A percentile compares a stretch with the other conserved stretches of the same genome.
Conservation (phyloP, 92 coral and sea anemone species). For the Porites cylindrica region DNA sequence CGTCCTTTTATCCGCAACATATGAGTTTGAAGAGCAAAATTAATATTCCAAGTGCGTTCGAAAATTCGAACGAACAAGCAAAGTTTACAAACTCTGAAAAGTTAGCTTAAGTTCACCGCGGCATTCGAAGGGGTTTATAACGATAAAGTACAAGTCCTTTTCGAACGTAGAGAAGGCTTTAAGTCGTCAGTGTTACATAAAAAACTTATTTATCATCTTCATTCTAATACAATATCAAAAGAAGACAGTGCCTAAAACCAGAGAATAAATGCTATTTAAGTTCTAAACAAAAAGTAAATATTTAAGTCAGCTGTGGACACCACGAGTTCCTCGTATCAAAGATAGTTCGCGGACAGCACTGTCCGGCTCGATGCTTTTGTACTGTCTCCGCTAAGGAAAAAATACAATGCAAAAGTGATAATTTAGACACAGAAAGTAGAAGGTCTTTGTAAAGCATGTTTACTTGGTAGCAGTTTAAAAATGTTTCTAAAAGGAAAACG, state of each 20-base stretch:
- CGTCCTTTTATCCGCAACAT: conserved; percentile 1
- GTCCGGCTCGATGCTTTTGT: not conserved
- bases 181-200: not conserved
- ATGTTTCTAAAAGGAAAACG: not conserved
- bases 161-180: not conserved
- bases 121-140: not conserved
- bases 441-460: conserved; percentile 42
- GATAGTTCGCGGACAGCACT: not conserved
- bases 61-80: not conserved
- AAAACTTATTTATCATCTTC: not conserved
- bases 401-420: conserved; percentile 29
- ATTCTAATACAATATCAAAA: conserved; percentile 37
- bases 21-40: conserved; percentile 1
- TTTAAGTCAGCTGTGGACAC: conserved; percentile 2
- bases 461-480: conserved; percentile 15
- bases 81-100: not conserved
- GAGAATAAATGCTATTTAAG: not conserved
- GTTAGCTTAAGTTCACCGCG: not conserved
- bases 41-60: conserved; percentile 8
- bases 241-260: not conserved
- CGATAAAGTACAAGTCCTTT: not conserved
- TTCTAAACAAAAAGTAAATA: conserved; percentile 27
- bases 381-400: not conserved
- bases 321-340: not conserved
- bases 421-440: conserved; percentile 28